phyloP scores from a whole-genome alignment of 1,140 invertebrate species.

The Monomorium pharaonis region DNA sequence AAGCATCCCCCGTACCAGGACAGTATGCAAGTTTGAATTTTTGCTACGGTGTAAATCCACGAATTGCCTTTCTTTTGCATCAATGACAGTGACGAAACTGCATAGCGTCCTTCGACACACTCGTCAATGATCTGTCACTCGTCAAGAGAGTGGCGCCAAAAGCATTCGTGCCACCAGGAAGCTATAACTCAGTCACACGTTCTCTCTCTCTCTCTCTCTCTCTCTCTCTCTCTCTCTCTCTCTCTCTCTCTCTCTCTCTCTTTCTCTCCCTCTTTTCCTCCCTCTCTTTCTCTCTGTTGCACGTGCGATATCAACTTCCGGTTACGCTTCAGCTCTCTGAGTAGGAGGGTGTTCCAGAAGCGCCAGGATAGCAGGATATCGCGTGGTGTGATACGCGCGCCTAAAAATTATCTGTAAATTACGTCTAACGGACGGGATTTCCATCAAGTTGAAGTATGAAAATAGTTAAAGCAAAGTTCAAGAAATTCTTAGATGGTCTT shows the following conservation, averaged over 20 bases:
- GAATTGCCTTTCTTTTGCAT: not conserved
- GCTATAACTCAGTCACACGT: constrained; percentile 70
- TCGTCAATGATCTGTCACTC: constrained; percentile 80
- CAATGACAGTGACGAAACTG: not conserved
- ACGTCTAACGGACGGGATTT: not conserved
- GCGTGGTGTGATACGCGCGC: not conserved
- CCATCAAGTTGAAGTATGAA: not conserved
- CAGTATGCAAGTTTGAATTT: constrained; percentile 56
- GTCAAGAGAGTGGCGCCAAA: constrained; percentile 80
- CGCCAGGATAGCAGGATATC: constrained; percentile 61
- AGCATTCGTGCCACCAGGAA: constrained; percentile 81
- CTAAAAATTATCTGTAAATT: constrained; percentile 35
- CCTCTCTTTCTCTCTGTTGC: not conserved
- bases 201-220: not conserved
- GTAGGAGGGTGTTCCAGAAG: constrained; percentile 37
- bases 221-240: not conserved
- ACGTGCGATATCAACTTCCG: not conserved
- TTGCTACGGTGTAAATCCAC: not conserved
- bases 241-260: not conserved
- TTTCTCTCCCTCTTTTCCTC: not conserved
- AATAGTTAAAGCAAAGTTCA: not conserved
- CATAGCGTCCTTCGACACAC: constrained; percentile 12
- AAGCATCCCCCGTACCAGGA: constrained; percentile 76
- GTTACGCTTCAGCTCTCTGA: not conserved
- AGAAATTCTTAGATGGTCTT: not conserved